A percentile compares a stretch with the other conserved stretches of the same genome.
phyloP scores from a whole-genome alignment of 2,888 invertebrate species.

The Pollenia amentaria region DNA sequence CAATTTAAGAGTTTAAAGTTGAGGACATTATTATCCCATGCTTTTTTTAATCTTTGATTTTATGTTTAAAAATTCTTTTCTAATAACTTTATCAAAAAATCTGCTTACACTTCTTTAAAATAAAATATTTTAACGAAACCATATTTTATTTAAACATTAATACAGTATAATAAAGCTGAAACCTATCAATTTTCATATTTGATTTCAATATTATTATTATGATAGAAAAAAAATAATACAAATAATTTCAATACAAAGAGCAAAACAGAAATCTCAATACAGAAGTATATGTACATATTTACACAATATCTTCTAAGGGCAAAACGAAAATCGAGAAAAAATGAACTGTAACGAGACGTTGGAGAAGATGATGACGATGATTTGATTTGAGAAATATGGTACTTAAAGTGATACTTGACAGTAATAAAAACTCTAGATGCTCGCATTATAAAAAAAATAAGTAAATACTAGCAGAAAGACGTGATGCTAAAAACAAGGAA shows the following conservation, averaged over 20 bases:
- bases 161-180: slow-evolving; percentile 31
- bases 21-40: no score
- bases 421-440: slow-evolving; percentile 48
- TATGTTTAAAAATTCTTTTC: no score
- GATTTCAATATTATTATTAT: slow-evolving; percentile 69
- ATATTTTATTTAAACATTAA: slow-evolving; percentile 20
- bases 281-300: slow-evolving; percentile 41
- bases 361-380: slow-evolving; percentile 67
- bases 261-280: slow-evolving; percentile 6
- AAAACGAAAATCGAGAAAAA: slow-evolving; percentile 6
- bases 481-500: slow-evolving; percentile 35
- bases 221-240: slow-evolving; percentile 24
- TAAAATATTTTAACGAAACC: slow-evolving; percentile 7
- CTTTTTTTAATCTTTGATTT: no score
- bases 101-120: not conserved
- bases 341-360: slow-evolving; percentile 52
- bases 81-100: no score
- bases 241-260: slow-evolving; percentile 62
- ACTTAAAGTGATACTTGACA: slow-evolving; percentile 72
- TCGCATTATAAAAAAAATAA: not conserved
- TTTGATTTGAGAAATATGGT: slow-evolving; percentile 72
- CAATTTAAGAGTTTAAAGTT: no score
- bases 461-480: slow-evolving; percentile 46
- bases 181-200: slow-evolving; percentile 73
- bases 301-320: slow-evolving; percentile 22